Evolutionary conservation across 2,888 invertebrate species (phyloP).

Genomic region (Thalpophila matura): DNA sequence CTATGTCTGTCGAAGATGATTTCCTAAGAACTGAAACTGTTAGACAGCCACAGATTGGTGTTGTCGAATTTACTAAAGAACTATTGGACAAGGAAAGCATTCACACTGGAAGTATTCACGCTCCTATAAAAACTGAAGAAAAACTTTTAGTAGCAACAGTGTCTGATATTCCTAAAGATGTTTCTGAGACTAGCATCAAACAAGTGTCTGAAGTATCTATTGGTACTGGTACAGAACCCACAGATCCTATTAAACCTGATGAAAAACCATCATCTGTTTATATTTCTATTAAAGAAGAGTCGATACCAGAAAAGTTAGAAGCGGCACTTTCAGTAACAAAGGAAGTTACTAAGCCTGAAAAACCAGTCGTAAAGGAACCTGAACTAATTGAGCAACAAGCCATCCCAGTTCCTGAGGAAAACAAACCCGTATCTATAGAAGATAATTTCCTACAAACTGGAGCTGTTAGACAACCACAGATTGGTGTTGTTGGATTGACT

Average conservation of each 20-base stretch:
- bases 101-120: constrained; percentile 17
- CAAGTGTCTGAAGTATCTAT: background rate
- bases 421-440: constrained; percentile 49
- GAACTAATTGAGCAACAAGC: constrained; percentile 1
- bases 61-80: constrained; percentile 62
- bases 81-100: too few species aligned
- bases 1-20: constrained; percentile 48
- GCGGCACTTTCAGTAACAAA: background rate
- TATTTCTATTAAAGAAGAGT: constrained; percentile 42
- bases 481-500: constrained; percentile 57
- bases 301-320: constrained; percentile 18
- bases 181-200: background rate
- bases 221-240: background rate
- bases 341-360: background rate
- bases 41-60: constrained; percentile 46
- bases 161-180: background rate
- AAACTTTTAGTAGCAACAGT: background rate
- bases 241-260: background rate
- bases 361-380: background rate
- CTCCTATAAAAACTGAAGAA: background rate
- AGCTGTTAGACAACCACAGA: constrained; percentile 47
- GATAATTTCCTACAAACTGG: constrained; percentile 49
- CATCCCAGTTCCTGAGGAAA: constrained; percentile 22
- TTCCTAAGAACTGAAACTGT: constrained; percentile 52
- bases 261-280: constrained; percentile 32